Conservation (phyloP, 2,113 vertebrate species). For the Apaloderma vittatum region DNA sequence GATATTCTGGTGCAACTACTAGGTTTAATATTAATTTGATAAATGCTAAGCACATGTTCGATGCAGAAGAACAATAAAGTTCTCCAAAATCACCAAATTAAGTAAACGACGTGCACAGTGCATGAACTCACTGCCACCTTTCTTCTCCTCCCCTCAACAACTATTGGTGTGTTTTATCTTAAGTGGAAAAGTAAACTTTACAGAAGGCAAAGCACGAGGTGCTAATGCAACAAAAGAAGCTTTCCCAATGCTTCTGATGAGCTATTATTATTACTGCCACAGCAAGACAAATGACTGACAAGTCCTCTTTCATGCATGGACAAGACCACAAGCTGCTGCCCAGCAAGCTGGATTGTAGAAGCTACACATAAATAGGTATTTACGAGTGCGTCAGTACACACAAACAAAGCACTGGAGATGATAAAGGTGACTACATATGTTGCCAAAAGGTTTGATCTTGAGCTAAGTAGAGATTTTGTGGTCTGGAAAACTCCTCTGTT, state of each 20-base stretch:
- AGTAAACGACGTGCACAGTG: rapidly evolving
- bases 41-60: neutral
- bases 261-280: neutral
- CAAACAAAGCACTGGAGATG: neutral
- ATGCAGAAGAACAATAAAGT: neutral
- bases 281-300: neutral
- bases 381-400: neutral
- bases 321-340: slow-evolving; percentile 1
- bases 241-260: neutral
- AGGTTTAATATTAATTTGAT: neutral
- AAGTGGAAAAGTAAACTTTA: neutral
- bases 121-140: neutral
- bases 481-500: neutral
- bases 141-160: neutral
- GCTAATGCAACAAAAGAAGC: neutral
- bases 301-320: neutral
- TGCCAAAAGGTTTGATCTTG: slow-evolving; percentile 18
- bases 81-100: neutral
- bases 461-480: neutral
- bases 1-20: neutral
- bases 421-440: neutral
- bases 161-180: neutral
- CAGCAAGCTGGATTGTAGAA: neutral
- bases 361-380: neutral
- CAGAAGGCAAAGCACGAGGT: neutral